Conservation (phyloP, 2,797 vertebrate species). For the Alca torda region DNA sequence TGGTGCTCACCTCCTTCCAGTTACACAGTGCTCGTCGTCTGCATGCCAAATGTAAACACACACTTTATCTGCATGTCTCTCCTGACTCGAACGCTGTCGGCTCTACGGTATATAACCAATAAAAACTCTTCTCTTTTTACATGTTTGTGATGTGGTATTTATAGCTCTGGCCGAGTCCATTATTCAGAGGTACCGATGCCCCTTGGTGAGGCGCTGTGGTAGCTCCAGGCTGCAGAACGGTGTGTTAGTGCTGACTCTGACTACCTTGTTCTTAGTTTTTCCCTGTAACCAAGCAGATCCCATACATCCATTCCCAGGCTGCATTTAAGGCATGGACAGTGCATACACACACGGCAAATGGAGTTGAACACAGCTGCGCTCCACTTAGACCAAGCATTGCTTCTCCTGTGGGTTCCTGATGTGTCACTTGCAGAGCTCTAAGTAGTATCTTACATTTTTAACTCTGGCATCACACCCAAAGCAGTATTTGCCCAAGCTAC, state of each 20-base stretch:
- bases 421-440: not conserved
- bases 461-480: not conserved
- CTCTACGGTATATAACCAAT: constrained; percentile 79
- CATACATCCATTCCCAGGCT: not conserved
- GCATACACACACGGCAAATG: fast-evolving
- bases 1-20: constrained; percentile 41
- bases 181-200: not conserved
- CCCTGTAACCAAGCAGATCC: not conserved
- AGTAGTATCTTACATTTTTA: not conserved
- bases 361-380: not conserved
- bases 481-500: not conserved
- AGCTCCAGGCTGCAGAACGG: not conserved
- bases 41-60: constrained; percentile 75
- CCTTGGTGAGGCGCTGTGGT: not conserved
- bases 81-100: constrained; percentile 69
- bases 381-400: not conserved
- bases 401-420: not conserved
- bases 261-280: fast-evolving
- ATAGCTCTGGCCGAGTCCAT: not conserved
- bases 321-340: not conserved
- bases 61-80: constrained; percentile 76
- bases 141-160: not conserved
- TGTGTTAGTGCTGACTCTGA: not conserved
- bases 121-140: constrained; percentile 76
- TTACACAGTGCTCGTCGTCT: constrained; percentile 64